phyloP scores from a whole-genome alignment of 2,888 invertebrate genomes.

The Tetheella fluctuosa region DNA sequence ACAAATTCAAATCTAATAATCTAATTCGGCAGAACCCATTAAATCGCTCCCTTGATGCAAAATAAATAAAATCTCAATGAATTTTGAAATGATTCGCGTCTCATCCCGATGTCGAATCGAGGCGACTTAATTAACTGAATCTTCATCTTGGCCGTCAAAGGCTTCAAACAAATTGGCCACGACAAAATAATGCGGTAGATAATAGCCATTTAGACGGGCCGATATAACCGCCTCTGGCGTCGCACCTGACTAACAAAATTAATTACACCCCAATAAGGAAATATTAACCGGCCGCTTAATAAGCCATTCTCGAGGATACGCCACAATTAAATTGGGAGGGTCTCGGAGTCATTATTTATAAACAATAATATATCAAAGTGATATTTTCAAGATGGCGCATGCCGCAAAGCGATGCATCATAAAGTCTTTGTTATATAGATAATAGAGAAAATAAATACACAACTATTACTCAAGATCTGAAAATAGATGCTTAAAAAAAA shows the following conservation, averaged over 20 bases:
- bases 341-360: constrained; percentile 79
- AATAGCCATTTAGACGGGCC: constrained; percentile 65
- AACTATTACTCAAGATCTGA: too few species aligned
- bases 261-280: constrained; percentile 81
- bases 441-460: background rate
- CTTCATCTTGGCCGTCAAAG: constrained; percentile 72
- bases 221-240: constrained; percentile 64
- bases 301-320: constrained; percentile 79
- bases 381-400: constrained; percentile 81
- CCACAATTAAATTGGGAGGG: constrained; percentile 83
- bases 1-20: constrained; percentile 32
- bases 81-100: constrained; percentile 38
- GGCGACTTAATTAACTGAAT: constrained; percentile 73
- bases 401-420: constrained; percentile 69
- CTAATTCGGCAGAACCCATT: constrained; percentile 26
- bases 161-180: constrained; percentile 79
- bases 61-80: constrained; percentile 44
- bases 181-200: constrained; percentile 79
- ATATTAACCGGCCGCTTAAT: constrained; percentile 83
- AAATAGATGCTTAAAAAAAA: too few species aligned
- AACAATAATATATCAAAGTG: constrained; percentile 84
- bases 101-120: constrained; percentile 41
- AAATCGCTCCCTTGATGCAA: constrained; percentile 19
- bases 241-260: constrained; percentile 82
- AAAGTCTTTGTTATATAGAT: constrained; percentile 27